A percentile compares a stretch with the other conserved stretches of the same genome.
These are phyloP conservation scores for Oscheius sp. DNA, from an alignment of 1,140 invertebrate genomes.

Conservation along the genomic window DNA sequence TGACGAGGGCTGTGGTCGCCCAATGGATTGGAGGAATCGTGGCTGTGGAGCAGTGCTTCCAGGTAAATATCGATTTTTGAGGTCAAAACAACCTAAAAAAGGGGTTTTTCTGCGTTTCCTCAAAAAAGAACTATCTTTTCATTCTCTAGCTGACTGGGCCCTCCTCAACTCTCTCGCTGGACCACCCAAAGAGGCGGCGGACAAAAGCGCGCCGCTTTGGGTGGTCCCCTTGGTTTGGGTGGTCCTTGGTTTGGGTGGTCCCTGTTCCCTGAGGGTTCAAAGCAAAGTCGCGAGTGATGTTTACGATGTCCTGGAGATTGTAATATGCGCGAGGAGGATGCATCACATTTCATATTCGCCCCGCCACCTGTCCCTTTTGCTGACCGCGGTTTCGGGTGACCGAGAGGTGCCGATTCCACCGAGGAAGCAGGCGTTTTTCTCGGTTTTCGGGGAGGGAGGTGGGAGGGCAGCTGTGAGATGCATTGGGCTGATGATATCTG, in stretches of 20 bases:
- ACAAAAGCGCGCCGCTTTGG: too few species aligned
- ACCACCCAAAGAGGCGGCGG: too few species aligned
- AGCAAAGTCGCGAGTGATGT: not conserved
- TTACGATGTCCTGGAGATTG: conserved; percentile 7
- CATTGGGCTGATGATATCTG: too few species aligned
- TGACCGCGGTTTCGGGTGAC: not conserved
- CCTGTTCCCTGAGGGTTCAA: too few species aligned
- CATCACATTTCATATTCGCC: conserved; percentile 13
- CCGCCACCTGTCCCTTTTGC: not conserved
- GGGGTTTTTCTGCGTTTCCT: not conserved
- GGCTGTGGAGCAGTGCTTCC: not conserved
- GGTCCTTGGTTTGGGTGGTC: too few species aligned
- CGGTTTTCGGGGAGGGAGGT: too few species aligned
- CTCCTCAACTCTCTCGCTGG: too few species aligned
- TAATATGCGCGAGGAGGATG: conserved; percentile 1
- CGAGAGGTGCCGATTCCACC: too few species aligned
- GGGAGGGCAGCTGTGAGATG: too few species aligned
- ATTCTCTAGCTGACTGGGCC: too few species aligned
- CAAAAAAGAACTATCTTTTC: not conserved
- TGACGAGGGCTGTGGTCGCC: not conserved
- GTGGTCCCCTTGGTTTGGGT: too few species aligned
- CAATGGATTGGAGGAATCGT: not conserved
- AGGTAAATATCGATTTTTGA: conserved; percentile 1
- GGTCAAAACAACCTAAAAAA: not conserved
- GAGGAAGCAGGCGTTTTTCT: too few species aligned